Conservation (phyloP, 2,797 vertebrate genomes). For the Falco concolor region DNA sequence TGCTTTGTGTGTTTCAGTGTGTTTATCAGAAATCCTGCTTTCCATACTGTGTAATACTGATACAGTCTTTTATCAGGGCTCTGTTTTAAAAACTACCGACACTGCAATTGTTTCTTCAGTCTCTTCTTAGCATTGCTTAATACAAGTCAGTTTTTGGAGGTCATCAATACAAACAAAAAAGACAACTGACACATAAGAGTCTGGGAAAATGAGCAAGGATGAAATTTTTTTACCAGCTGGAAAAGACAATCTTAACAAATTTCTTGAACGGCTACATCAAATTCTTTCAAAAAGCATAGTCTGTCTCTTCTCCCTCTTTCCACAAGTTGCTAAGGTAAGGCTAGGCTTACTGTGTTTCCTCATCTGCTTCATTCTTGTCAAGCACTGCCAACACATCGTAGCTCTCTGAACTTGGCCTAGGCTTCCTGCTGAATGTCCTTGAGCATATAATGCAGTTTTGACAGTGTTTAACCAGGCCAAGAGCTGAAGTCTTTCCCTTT, state of each 20-base stretch:
- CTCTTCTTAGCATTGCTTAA: neutral
- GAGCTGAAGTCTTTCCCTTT: neutral
- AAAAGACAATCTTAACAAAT: neutral
- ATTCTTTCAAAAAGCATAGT: neutral
- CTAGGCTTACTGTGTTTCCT: neutral
- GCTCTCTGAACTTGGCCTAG: neutral
- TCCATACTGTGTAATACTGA: neutral
- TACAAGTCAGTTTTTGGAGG: neutral
- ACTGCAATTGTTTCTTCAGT: neutral
- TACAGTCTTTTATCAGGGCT: neutral
- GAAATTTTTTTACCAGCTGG: neutral
- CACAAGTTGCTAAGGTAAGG: neutral
- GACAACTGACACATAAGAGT: neutral
- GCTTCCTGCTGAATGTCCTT: neutral
- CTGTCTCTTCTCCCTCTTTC: neutral
- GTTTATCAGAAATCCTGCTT: neutral
- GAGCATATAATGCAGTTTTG: neutral
- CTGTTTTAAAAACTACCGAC: neutral
- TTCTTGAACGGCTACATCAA: neutral
- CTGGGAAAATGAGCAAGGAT: neutral
- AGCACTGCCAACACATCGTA: neutral
- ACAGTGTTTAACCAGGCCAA: neutral
- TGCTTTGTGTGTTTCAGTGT: neutral
- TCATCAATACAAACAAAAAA: neutral
- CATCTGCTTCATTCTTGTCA: neutral